phyloP scores from a whole-genome alignment of 2,113 vertebrate genomes.

The Lophotis ruficrista region DNA sequence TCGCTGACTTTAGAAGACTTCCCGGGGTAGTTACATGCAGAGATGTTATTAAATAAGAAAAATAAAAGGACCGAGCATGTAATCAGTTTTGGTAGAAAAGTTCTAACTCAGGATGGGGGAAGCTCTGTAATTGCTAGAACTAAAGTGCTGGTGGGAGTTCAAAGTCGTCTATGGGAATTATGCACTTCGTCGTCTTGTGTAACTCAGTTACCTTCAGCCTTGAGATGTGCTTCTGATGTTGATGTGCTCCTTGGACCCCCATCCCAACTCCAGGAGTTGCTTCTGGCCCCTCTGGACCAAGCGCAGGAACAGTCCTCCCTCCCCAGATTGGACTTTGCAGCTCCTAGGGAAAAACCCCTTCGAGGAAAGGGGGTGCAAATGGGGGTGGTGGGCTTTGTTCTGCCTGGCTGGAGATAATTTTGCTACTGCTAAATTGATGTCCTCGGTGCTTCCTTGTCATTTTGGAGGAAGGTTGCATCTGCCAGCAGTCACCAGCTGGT shows the following conservation, averaged over 20 bases:
- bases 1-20: not conserved
- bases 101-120: not conserved
- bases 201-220: not conserved
- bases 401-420: not conserved
- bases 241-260: not conserved
- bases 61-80: not conserved
- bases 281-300: not conserved
- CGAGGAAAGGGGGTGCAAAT: not conserved
- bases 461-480: not conserved
- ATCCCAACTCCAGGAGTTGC: not conserved
- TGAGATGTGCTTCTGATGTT: not conserved
- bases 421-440: not conserved
- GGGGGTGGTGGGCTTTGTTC: not conserved
- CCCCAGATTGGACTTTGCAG: not conserved
- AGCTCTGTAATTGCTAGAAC: not conserved
- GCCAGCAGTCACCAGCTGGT: rapidly evolving
- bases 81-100: not conserved
- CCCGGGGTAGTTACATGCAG: not conserved
- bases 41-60: not conserved
- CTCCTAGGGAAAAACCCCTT: not conserved
- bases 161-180: not conserved
- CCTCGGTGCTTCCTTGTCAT: not conserved
- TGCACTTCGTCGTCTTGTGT: rapidly evolving
- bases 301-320: not conserved
- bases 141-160: not conserved